Conservation (phyloP, 2,888 invertebrate species). For the Germaria angustata region DNA sequence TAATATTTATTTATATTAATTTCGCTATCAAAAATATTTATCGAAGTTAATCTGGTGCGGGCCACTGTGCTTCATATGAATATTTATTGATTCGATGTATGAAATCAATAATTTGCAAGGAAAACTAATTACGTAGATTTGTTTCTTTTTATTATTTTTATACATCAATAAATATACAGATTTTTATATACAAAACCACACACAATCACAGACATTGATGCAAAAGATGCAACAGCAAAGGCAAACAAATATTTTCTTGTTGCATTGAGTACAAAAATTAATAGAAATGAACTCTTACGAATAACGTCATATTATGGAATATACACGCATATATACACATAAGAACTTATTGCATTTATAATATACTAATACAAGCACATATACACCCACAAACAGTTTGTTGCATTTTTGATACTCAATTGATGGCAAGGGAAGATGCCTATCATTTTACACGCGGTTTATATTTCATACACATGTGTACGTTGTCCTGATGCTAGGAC, state of each 20-base stretch:
- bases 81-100: conserved; percentile 30
- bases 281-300: not conserved
- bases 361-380: not conserved
- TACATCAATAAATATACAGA: too few relatives aligned
- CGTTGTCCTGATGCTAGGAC: not conserved
- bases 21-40: too few relatives aligned
- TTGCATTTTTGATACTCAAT: not conserved
- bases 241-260: not conserved
- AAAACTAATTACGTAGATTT: conserved; percentile 39
- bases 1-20: too few relatives aligned
- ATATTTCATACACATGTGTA: not conserved
- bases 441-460: conserved; percentile 50
- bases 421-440: conserved; percentile 57
- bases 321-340: not conserved
- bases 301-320: not conserved
- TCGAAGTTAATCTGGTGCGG: too few relatives aligned
- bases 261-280: conserved; percentile 31
- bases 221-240: not conserved
- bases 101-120: conserved; percentile 35
- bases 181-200: not conserved
- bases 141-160: too few relatives aligned
- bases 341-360: not conserved
- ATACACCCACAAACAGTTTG: not conserved
- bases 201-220: not conserved
- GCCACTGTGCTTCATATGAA: not conserved